These are phyloP conservation scores for Thamnophis sirtalis DNA, from an alignment of 2,113 vertebrate genomes.

Conservation along the genomic window DNA sequence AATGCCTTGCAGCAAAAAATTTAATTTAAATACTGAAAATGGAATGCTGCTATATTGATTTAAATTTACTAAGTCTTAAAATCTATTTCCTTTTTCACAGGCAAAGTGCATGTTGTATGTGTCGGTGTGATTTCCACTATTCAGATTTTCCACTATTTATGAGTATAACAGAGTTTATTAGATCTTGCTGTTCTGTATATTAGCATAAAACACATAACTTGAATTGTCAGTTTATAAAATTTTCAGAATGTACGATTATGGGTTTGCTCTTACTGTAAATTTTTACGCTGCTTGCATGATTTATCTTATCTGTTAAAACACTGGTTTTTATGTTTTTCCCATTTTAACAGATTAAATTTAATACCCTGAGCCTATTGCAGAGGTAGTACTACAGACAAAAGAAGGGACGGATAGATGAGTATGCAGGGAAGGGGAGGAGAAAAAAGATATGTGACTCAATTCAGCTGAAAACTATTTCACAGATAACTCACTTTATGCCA, in stretches of 20 bases:
- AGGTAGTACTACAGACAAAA: slow-evolving; percentile 57
- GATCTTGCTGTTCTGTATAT: slow-evolving; percentile 62
- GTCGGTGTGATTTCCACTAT: slow-evolving; percentile 34
- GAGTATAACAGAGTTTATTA: slow-evolving; percentile 70
- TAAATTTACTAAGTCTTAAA: slow-evolving; percentile 69
- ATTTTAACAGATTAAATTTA: slow-evolving; percentile 62
- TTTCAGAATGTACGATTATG: slow-evolving; percentile 69
- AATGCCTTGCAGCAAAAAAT: slow-evolving; percentile 66
- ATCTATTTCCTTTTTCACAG: slow-evolving; percentile 66
- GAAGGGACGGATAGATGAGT: slow-evolving; percentile 13
- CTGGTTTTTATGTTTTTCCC: slow-evolving; percentile 39
- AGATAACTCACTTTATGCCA: slow-evolving; percentile 56
- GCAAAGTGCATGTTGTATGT: slow-evolving; percentile 42
- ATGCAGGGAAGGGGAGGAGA: background rate
- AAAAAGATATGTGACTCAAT: slow-evolving; percentile 37
- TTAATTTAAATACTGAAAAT: slow-evolving; percentile 74
- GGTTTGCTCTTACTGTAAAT: slow-evolving; percentile 66
- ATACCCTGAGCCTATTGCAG: slow-evolving; percentile 45
- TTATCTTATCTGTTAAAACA: slow-evolving; percentile 63
- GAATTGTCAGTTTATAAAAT: slow-evolving; percentile 74
- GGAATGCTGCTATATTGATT: slow-evolving; percentile 69
- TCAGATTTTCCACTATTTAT: slow-evolving; percentile 63
- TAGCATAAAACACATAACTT: slow-evolving; percentile 72
- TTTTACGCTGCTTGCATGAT: slow-evolving; percentile 63
- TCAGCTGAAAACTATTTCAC: slow-evolving; percentile 54